These are phyloP conservation scores for Datnioides undecimradiatus DNA, from an alignment of 2,113 vertebrate genomes.

Conservation along the genomic window DNA sequence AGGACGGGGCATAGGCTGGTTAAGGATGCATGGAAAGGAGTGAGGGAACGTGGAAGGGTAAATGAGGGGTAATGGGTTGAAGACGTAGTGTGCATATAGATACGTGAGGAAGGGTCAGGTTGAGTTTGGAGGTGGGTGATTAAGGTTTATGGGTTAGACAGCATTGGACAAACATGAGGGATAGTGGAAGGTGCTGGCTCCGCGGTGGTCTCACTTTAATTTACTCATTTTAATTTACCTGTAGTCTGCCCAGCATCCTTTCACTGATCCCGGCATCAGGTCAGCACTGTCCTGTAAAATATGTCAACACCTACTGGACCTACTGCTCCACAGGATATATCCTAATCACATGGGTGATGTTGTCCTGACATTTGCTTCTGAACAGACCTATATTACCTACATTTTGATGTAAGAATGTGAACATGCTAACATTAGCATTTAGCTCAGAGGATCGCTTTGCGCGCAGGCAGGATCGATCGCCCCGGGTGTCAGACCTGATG, in stretches of 20 bases:
- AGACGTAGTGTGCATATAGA: conserved; percentile 35
- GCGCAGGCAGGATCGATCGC: background rate
- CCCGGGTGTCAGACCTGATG: background rate
- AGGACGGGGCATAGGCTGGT: background rate
- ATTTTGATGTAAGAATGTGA: background rate
- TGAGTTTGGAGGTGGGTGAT: conserved; percentile 36
- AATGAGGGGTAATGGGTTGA: conserved; percentile 42
- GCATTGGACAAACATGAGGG: conserved; percentile 22
- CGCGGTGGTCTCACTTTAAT: conserved; percentile 2
- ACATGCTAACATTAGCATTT: background rate
- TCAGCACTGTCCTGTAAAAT: background rate
- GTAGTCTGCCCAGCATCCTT: background rate
- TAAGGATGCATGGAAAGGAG: conserved; percentile 34
- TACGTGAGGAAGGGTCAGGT: background rate
- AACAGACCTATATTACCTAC: too few species aligned
- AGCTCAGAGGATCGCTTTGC: background rate
- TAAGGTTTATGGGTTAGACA: conserved; percentile 29
- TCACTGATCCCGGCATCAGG: background rate
- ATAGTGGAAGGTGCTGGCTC: background rate
- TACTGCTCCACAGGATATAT: background rate
- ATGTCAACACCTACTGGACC: background rate
- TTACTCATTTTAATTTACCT: conserved; percentile 28
- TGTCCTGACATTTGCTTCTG: too few species aligned
- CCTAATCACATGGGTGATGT: background rate
- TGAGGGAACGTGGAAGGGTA: conserved; percentile 11